These are phyloP conservation scores for Coilia nasus DNA, from an alignment of 2,797 vertebrate species.

Conservation along the genomic window DNA sequence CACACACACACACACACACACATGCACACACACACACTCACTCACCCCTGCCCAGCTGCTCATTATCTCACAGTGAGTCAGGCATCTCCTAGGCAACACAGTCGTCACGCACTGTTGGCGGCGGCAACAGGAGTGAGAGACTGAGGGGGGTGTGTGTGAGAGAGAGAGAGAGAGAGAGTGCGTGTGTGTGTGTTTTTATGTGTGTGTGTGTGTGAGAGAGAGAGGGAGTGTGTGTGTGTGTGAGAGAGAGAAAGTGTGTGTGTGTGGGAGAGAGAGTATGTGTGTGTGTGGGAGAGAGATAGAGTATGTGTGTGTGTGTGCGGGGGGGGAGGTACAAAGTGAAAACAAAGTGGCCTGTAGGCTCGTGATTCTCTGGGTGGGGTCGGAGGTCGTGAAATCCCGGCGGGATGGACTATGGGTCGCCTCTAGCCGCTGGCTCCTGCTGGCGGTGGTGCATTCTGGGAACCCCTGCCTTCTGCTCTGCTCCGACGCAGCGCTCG, in stretches of 20 bases:
- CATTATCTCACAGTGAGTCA: slow-evolving; percentile 59
- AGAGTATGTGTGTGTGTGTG: not conserved
- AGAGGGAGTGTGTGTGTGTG: not conserved
- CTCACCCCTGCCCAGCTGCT: slow-evolving; percentile 43
- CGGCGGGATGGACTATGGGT: slow-evolving; percentile 15
- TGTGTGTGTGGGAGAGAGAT: no score
- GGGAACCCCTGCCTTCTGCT: not conserved
- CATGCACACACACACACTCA: slow-evolving; percentile 29
- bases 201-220: no score
- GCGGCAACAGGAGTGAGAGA: slow-evolving; percentile 36
- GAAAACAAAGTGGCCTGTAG: slow-evolving; percentile 33
- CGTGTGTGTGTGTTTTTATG: no score
- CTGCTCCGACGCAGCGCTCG: not conserved
- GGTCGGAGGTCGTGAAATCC: slow-evolving; percentile 52
- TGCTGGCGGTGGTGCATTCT: not conserved
- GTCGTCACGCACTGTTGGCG: slow-evolving; percentile 55
- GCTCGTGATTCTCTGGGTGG: slow-evolving; percentile 51
- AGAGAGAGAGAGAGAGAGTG: not conserved
- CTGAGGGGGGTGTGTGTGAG: not conserved
- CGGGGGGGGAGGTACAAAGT: not conserved
- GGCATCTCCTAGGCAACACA: slow-evolving; percentile 63
- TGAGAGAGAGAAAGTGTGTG: not conserved
- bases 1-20: slow-evolving; percentile 35
- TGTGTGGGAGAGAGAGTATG: not conserved
- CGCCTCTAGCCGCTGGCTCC: not conserved